phyloP scores from a whole-genome alignment of 2,797 vertebrate genomes.

The Champsocephalus esox region DNA sequence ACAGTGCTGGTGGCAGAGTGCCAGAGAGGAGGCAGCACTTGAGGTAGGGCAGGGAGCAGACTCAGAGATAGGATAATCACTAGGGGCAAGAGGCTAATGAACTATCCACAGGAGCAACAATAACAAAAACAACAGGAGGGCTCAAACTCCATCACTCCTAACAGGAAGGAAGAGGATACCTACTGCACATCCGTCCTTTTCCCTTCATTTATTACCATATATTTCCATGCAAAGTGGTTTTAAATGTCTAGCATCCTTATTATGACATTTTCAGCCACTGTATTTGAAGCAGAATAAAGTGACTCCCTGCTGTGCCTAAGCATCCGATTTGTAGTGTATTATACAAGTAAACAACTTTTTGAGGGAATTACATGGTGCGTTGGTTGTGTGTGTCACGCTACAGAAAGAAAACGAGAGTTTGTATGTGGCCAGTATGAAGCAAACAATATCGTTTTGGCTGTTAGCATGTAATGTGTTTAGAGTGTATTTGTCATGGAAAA shows the following conservation, averaged over 20 bases:
- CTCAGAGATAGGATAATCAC: slow-evolving; percentile 30
- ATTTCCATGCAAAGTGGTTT: background rate
- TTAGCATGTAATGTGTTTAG: too few species aligned
- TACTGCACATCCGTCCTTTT: background rate
- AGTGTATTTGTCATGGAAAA: too few species aligned
- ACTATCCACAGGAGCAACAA: slow-evolving; percentile 50
- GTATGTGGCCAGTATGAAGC: too few species aligned
- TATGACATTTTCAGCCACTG: too few species aligned
- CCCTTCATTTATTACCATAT: background rate
- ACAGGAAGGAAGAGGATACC: slow-evolving; percentile 8
- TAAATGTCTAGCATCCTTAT: background rate
- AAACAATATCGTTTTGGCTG: too few species aligned
- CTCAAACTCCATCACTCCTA: slow-evolving; percentile 10
- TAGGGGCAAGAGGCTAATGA: slow-evolving; percentile 50
- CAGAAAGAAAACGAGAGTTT: too few species aligned
- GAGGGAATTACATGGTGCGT: too few species aligned
- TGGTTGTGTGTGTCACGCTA: too few species aligned
- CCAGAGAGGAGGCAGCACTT: slow-evolving; percentile 16
- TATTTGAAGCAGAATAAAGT: too few species aligned
- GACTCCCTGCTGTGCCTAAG: too few species aligned
- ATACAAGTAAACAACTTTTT: too few species aligned
- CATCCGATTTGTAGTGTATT: too few species aligned
- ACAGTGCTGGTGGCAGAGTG: slow-evolving; percentile 18
- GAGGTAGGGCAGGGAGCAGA: slow-evolving; percentile 8
- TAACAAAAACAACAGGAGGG: slow-evolving; percentile 54